Evolutionary conservation across 2,113 vertebrate genomes (phyloP), one percentile per base, ranked within the genome.

Genomic region (Chamaetylas fuelleborni): DNA sequence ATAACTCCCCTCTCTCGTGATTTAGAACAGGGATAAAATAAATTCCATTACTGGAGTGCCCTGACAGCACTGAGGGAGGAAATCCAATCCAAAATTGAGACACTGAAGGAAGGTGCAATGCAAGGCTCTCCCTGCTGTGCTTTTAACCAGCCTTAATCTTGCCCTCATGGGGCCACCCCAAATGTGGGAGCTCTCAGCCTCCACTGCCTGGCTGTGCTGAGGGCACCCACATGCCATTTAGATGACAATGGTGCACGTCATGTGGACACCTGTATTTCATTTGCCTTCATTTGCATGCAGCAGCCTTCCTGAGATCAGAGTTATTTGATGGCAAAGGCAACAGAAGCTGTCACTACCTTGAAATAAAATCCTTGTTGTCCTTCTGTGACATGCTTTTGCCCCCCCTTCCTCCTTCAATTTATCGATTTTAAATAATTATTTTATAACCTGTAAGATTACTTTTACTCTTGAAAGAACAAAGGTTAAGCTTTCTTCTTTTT

Each of bases 401-500:
- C 51, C 34, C 56, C 9, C 25, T 83, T 92, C 34, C 20, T 77
- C 54, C 71, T 89, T 90, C 78, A 90, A 66, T 93, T 56, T 88
- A 94, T 62, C 31, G 3, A 28, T 77, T 94, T 95, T 5, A 90
- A 95, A 90, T 95, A 94, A 94, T 95, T 91, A 91, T 90, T 88
- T 83, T 36, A 45, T 81, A 62, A 17, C 6, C 56, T 45, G 16
- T 76, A 95, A 71, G 6, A 51, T 88, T 93, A 61, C 43, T 80
- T 80, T 67, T 72, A 43, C 42, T 94, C 72, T 67, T 69, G 22
- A 95, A 93, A 81, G 88, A 81, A 9, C 38, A 93, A 90, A 64
- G 51, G 64, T 80, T 94, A 95, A 90, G 18, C 83, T 81, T 83
- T 88, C 56, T 90, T 38, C 1, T 81, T 92, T 83, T 94, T 67